A percentile compares a stretch with the other conserved stretches of the same genome.
Conservation (phyloP, 1,140 invertebrate species). For the Coelopa frigida region DNA sequence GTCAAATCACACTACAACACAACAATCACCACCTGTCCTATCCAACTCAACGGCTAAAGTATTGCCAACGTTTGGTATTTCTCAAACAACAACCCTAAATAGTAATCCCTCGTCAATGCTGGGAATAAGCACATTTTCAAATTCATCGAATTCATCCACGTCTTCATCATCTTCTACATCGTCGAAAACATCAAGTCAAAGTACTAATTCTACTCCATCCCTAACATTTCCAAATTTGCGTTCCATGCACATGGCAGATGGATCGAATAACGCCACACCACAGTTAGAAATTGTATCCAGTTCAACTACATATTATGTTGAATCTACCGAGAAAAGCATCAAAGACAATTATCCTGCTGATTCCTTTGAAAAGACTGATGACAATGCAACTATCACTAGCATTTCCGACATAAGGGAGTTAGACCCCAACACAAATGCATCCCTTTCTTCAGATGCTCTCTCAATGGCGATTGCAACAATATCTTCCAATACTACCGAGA, state of each 20-base stretch:
- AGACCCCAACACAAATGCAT: too few species aligned
- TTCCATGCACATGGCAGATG: not conserved
- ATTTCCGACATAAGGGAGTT: not conserved
- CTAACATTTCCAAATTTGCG: conserved; percentile 1
- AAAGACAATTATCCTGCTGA: not conserved
- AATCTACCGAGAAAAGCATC: not conserved
- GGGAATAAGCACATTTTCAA: too few species aligned
- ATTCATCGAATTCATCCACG: conserved; percentile 6
- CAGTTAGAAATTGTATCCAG: too few species aligned
- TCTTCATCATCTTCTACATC: not conserved
- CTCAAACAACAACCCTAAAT: too few species aligned
- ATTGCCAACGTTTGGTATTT: too few species aligned
- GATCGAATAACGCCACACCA: not conserved
- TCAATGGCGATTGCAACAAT: too few species aligned
- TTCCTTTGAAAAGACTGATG: not conserved
- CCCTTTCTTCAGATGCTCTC: too few species aligned
- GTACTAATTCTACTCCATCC: conserved; percentile 3
- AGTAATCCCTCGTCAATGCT: conserved; percentile 5
- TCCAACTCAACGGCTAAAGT: too few species aligned
- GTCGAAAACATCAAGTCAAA: conserved; percentile 10
- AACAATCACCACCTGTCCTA: too few species aligned
- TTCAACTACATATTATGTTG: not conserved
- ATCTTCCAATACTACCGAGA: too few species aligned
- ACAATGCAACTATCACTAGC: not conserved
- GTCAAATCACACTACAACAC: too few species aligned